phyloP scores from a whole-genome alignment of 2,888 invertebrate species.

The Ceramica pisi region DNA sequence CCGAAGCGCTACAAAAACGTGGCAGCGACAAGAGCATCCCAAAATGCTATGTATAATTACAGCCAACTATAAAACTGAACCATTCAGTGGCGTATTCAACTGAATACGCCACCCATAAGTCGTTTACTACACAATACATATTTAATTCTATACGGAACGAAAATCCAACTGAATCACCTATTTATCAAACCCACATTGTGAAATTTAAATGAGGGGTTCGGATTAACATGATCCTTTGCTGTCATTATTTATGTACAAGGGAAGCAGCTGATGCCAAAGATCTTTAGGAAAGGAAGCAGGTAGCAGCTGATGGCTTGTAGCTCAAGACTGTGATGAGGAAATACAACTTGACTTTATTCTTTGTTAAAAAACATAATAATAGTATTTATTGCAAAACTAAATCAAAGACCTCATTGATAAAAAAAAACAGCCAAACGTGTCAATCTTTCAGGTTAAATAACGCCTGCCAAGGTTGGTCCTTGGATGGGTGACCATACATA shows the following conservation, averaged over 20 bases:
- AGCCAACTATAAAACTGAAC: not conserved
- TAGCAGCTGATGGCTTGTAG: not conserved
- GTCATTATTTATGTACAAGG: slow-evolving; percentile 47
- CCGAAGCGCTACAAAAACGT: too few relatives aligned
- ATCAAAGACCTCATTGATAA: too few relatives aligned
- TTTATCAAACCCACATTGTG: slow-evolving; percentile 52
- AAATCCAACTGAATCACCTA: slow-evolving; percentile 47
- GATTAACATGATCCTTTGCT: slow-evolving; percentile 44
- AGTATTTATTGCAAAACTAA: too few relatives aligned
- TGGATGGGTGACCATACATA: too few relatives aligned
- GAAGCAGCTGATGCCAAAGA: slow-evolving; percentile 25
- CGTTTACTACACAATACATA: slow-evolving; percentile 45
- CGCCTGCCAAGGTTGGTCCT: too few relatives aligned
- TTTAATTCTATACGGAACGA: slow-evolving; percentile 28
- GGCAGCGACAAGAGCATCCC: too few relatives aligned
- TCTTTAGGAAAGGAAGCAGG: too few relatives aligned
- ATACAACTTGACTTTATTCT: too few relatives aligned
- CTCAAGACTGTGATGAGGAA: slow-evolving; percentile 3
- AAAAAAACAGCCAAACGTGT: too few relatives aligned
- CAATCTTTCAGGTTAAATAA: too few relatives aligned
- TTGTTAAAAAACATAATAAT: too few relatives aligned
- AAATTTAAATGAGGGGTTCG: slow-evolving; percentile 50
- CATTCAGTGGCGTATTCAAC: not conserved
- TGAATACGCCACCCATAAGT: slow-evolving; percentile 14
- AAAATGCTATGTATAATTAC: too few relatives aligned